These are phyloP conservation scores for Takifugu flavidus DNA, from an alignment of 2,113 vertebrate genomes.

Conservation along the genomic window DNA sequence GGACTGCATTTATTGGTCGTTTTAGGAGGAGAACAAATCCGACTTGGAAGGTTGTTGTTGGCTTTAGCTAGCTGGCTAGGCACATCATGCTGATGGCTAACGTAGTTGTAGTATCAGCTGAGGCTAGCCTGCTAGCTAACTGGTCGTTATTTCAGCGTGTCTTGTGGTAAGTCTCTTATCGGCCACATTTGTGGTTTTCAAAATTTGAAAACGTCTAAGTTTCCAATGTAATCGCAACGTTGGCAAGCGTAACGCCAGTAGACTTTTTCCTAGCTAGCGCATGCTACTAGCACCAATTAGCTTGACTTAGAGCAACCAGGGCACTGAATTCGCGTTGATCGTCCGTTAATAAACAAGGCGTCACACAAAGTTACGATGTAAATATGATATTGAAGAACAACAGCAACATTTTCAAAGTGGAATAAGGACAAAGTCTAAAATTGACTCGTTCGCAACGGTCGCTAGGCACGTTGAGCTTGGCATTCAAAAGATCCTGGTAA, in stretches of 20 bases:
- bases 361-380: conserved; percentile 9
- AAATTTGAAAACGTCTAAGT: neutral
- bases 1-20: conserved; percentile 27
- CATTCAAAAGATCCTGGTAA: too few relatives aligned
- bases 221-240: conserved; percentile 38
- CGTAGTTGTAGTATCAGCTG: conserved; percentile 45
- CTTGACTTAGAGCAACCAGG: conserved; percentile 42
- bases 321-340: conserved; percentile 31
- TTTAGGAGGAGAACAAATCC: conserved; percentile 34
- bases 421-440: too few relatives aligned
- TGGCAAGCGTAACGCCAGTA: conserved; percentile 37
- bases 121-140: conserved; percentile 37
- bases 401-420: too few relatives aligned
- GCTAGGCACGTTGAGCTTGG: too few relatives aligned
- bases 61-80: conserved; percentile 68
- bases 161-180: neutral
- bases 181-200: neutral
- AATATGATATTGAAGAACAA: neutral
- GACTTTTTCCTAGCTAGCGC: conserved; percentile 62
- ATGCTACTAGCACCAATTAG: conserved; percentile 73
- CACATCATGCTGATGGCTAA: conserved; percentile 65
- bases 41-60: conserved; percentile 65
- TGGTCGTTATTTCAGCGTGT: conserved; percentile 4
- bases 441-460: too few relatives aligned
- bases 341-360: conserved; percentile 14